Evolutionary conservation across 1,140 invertebrate genomes (phyloP), one percentile per base, ranked within the genome.

Genomic region (Mycetomoellerius zeteki): DNA sequence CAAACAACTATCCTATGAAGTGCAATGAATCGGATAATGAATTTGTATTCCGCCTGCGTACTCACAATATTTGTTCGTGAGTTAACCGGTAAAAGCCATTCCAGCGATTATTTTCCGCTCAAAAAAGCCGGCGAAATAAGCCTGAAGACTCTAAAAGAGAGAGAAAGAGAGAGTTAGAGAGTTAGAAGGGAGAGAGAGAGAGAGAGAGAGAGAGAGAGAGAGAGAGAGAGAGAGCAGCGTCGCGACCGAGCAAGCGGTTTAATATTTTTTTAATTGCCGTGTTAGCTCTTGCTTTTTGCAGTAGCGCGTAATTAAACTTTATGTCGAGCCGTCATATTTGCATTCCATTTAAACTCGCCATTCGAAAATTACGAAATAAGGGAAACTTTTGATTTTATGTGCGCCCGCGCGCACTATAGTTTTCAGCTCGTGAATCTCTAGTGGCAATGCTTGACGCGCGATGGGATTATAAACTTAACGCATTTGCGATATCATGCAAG

Each of bases 251-350:
- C 64, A 77, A 84, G 85, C 82, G 88, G 89, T 90, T 90, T 90
- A 90, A 90, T 90, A 89, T 89, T 90, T 90, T 85, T 90, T 90
- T 90, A 90, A 90, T 90, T 89, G 89, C 89, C 88, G 81, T 88
- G 88, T 88, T 88, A 82, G 56, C 75, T 73, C 75, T 85, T 88
- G 85, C 78, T 89, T 87, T 89, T 89, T 89, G 80, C 88, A 89
- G 85, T 87, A 89, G 88, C 88, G 75, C 77, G 88, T 90, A 90
- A 90, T 90, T 90, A 89, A 90, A 90, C 89, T 90, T 90, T 90
- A 90, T 89, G 89, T 89, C 89, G 88, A 89, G 85, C 88, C 86
- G 89, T 89, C 89, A 89, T 90, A 89, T 90, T 90, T 89, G 89
- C 89, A 87, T 90, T 89, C 89, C 86, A 90, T 89, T 88, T 89